phyloP scores from a whole-genome alignment of 2,797 vertebrate species.

The Hephaestus fuliginosus region DNA sequence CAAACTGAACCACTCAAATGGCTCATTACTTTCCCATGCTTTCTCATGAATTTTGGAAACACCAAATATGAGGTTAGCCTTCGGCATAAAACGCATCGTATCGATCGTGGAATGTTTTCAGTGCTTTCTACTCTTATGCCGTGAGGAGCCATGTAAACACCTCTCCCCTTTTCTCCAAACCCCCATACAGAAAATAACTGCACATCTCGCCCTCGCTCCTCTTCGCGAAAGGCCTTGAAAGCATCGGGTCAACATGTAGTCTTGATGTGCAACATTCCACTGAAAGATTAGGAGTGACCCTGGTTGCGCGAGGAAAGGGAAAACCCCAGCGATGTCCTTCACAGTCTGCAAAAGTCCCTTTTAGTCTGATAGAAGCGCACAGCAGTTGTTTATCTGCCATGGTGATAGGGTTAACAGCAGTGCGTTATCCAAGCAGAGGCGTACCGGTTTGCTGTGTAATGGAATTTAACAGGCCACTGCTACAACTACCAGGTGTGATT shows the following conservation, averaged over 20 bases:
- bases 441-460: slow-evolving; percentile 2
- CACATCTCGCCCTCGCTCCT: background rate
- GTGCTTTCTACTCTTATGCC: background rate
- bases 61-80: slow-evolving; percentile 6
- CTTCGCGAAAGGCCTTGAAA: background rate
- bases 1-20: slow-evolving; percentile 1
- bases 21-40: slow-evolving; percentile 12
- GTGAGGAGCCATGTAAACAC: background rate
- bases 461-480: slow-evolving; percentile 3
- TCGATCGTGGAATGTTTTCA: slow-evolving; percentile 3
- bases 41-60: slow-evolving; percentile 23
- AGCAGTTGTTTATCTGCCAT: slow-evolving; percentile 8
- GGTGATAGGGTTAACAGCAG: slow-evolving; percentile 8
- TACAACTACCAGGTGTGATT: background rate
- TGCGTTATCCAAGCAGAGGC: background rate
- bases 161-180: background rate
- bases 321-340: background rate
- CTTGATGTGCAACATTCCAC: background rate
- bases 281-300: background rate
- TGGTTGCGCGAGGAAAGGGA: background rate
- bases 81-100: background rate
- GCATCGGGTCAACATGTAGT: slow-evolving; percentile 18
- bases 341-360: background rate
- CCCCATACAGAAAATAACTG: background rate
- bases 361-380: slow-evolving; percentile 4